These are phyloP conservation scores for Tyrophagus putrescentiae DNA, from an alignment of 1,140 invertebrate species.

Conservation along the genomic window DNA sequence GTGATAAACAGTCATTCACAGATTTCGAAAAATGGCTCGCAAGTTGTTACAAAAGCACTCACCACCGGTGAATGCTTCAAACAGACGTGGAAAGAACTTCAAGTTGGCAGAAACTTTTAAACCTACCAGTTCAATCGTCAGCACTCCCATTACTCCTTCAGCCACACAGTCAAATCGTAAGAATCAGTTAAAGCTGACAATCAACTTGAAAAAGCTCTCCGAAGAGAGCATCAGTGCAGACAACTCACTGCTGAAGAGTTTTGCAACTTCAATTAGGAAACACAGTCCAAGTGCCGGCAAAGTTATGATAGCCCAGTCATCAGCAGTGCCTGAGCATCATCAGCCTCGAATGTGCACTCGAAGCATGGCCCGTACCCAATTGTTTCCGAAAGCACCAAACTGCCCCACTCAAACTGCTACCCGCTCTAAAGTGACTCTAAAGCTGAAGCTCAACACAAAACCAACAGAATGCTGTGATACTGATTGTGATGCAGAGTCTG, in stretches of 20 bases:
- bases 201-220: conserved; percentile 7
- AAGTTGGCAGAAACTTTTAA: background rate
- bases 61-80: background rate
- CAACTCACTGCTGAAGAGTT: too few relatives aligned
- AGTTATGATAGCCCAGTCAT: too few relatives aligned
- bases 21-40: background rate
- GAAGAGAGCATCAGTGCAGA: background rate
- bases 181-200: background rate
- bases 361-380: background rate
- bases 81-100: background rate
- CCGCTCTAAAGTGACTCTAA: background rate
- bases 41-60: background rate
- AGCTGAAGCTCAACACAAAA: conserved; percentile 2
- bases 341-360: background rate
- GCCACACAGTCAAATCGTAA: background rate
- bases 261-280: too few relatives aligned
- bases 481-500: too few relatives aligned
- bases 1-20: too few relatives aligned
- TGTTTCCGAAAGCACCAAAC: background rate
- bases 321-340: too few relatives aligned
- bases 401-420: background rate
- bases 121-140: background rate
- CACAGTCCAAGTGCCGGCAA: too few relatives aligned
- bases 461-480: background rate
- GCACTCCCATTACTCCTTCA: background rate